A percentile compares a stretch with the other conserved stretches of the same genome.
Conservation (phyloP, 2,113 vertebrate genomes). For the Odocoileus hemionus region DNA sequence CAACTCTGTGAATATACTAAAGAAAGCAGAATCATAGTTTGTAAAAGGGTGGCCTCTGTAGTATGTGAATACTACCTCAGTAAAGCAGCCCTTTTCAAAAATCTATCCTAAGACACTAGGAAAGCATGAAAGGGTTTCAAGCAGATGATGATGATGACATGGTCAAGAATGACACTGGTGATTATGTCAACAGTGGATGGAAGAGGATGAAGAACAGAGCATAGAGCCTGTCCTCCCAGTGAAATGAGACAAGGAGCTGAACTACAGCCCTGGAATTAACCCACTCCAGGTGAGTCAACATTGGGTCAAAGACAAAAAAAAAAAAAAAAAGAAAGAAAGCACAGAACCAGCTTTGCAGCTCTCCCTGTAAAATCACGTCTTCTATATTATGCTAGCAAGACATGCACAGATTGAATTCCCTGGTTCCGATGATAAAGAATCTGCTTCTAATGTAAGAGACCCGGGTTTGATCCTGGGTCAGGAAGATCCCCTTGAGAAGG, state of each 20-base stretch:
- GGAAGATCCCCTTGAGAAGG: neutral
- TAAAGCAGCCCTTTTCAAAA: neutral
- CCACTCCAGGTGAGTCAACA: neutral
- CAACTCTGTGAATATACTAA: neutral
- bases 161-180: neutral
- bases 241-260: neutral
- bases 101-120: neutral
- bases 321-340: neutral
- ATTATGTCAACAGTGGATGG: rapidly evolving
- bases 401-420: too few relatives aligned
- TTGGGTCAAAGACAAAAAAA: neutral
- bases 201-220: neutral
- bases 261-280: neutral
- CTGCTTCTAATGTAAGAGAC: neutral
- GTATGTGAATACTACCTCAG: neutral
- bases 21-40: neutral
- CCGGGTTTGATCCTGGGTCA: rapidly evolving
- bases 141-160: too few relatives aligned
- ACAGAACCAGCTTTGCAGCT: neutral
- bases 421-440: neutral
- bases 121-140: neutral
- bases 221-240: neutral
- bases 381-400: neutral
- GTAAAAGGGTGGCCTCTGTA: neutral
- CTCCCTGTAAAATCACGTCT: neutral